Base-by-base conservation (phyloP, 2,888 invertebrate species). In the Halictus quadricinctus region DNA sequence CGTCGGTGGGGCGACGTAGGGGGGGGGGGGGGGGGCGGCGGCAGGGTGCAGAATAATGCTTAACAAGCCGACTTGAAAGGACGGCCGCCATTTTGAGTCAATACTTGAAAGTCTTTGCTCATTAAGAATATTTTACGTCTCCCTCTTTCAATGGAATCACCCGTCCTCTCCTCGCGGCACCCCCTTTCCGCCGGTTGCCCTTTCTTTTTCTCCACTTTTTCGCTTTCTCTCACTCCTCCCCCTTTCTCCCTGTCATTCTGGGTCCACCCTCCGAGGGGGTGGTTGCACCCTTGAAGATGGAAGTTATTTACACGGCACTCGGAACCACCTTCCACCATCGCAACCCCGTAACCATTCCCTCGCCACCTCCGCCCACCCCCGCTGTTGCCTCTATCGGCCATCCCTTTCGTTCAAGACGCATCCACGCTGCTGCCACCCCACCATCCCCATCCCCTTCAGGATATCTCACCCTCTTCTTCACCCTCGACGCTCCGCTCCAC, bases 91-190 rank as follows among this genome's bases (percentile, higher is more conserved):
- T 94, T 94, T 94, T 93, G 93, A 94, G 94, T 94, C 94, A 94
- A 94, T 94, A 94, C 94, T 94, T 94, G 94, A 93, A 93, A 93
- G 94, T 93, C 94, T 94, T 94, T 93, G 94, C 94, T 94, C 94
- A 93, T 94, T 94, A 94, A 94, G 94, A 93, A 94, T 94, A 94
- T 94, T 94, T 94, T 92, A 93, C 92, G 91, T 92, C 91, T 91
- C 86, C 83, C 87, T 89, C 87, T 84, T 80, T 75, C 85, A 88
- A 85, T 84, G 87, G 86, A 81, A 81, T 82, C 84, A 86, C 85
- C 86, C 54, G 54, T 54, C 80, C 75, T 85, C 84, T 76, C 87
- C 85, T 66, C 78, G 79, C 80, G 69, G 43, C 43, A 43, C n/a
- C 46, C 70, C 43, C 46, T 76, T 77, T 66, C 83, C 79, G 73